Percentiles rank a stretch among this genome's conserved stretches.
These are phyloP conservation scores for Myrmecophaga tridactyla DNA, from an alignment of 2,113 vertebrate species.

Conservation along the genomic window DNA sequence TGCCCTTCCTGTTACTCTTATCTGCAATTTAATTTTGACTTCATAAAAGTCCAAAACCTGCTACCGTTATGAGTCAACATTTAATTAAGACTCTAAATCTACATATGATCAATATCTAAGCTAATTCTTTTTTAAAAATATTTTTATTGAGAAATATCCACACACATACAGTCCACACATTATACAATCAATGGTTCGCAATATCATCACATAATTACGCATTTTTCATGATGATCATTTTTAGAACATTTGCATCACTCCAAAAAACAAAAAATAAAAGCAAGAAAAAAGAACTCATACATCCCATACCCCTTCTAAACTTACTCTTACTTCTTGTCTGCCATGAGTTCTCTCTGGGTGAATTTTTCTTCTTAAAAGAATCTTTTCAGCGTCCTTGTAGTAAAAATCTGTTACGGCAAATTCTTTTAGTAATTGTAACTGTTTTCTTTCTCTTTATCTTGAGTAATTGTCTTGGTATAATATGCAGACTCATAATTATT, in stretches of 20 bases:
- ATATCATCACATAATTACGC: no score
- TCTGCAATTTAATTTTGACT: not conserved
- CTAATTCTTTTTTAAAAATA: no score
- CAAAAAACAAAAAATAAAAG: no score
- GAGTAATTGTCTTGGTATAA: no score
- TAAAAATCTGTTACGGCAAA: not conserved
- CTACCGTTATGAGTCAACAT: rapidly evolving
- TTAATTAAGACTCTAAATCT: no score
- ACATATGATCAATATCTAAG: rapidly evolving
- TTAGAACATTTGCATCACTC: no score
- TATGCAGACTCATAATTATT: not conserved
- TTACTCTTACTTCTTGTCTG: rapidly evolving
- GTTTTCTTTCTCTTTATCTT: not conserved
- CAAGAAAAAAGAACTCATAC: no score
- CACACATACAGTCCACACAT: no score
- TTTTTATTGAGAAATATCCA: no score
- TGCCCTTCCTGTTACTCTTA: not conserved
- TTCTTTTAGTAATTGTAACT: not conserved
- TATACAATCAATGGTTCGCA: no score
- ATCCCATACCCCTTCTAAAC: no score
- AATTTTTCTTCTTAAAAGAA: not conserved
- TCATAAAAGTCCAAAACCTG: not conserved
- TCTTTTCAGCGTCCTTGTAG: rapidly evolving
- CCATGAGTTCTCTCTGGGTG: not conserved
- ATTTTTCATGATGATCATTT: no score